phyloP scores from a whole-genome alignment of 2,888 invertebrate species.

The Labia minor region DNA sequence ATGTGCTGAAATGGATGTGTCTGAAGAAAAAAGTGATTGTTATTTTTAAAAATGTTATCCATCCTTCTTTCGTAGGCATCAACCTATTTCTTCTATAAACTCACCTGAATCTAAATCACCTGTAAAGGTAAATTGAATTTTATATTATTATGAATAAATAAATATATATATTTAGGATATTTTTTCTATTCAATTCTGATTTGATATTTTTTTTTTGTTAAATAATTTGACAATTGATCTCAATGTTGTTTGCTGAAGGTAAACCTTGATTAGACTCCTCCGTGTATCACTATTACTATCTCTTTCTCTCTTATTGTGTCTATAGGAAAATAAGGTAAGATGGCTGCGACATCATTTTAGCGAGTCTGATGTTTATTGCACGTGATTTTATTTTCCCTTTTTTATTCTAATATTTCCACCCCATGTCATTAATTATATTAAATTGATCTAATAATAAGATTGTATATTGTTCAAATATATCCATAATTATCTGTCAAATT shows the following conservation, averaged over 20 bases:
- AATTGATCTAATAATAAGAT: no score
- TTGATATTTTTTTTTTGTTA: no score
- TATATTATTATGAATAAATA: not conserved
- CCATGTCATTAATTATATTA: no score
- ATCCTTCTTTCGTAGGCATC: not conserved
- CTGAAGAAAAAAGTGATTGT: conserved; percentile 15
- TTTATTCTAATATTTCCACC: no score
- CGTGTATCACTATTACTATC: not conserved
- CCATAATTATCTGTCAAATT: no score
- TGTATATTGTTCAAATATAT: no score
- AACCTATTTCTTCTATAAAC: not conserved
- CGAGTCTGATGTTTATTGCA: not conserved
- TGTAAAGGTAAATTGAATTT: not conserved
- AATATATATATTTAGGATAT: not conserved
- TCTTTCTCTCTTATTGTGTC: not conserved
- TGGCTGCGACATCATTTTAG: conserved; percentile 7
- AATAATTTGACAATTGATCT: not conserved
- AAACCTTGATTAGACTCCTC: not conserved
- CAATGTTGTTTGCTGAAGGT: not conserved
- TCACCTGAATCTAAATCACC: not conserved
- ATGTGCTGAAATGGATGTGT: conserved; percentile 3
- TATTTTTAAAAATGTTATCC: not conserved
- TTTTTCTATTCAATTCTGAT: no score
- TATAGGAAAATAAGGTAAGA: not conserved
- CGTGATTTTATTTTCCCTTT: not conserved